Evolutionary conservation across 2,888 invertebrate genomes (phyloP).

Genomic region (Pteria penguin): DNA sequence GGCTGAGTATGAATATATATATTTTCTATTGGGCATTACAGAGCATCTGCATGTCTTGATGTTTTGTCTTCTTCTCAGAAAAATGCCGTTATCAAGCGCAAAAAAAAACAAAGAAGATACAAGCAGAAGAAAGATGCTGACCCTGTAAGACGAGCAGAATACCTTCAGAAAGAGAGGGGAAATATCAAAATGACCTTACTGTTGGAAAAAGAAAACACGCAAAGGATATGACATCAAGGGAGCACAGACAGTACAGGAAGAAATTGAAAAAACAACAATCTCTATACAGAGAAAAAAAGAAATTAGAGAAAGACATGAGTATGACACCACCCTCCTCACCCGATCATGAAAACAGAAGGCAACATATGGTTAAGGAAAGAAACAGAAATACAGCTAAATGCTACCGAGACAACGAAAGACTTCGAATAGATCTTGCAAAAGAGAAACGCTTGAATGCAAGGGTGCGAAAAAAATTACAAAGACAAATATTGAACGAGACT

Average conservation of each 20-base stretch:
- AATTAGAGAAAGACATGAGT: not conserved
- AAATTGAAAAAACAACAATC: not conserved
- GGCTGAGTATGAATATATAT: too few relatives aligned
- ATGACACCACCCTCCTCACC: not conserved
- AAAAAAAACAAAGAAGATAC: too few relatives aligned
- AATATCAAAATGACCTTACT: not conserved
- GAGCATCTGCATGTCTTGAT: too few relatives aligned
- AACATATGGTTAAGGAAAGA: not conserved
- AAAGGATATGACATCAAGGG: not conserved
- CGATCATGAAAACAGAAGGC: not conserved
- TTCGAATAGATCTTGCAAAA: not conserved
- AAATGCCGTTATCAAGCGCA: too few relatives aligned
- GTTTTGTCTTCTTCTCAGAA: too few relatives aligned
- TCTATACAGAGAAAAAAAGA: not conserved
- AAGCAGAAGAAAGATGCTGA: too few relatives aligned
- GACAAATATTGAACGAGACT: not conserved
- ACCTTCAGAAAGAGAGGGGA: not conserved
- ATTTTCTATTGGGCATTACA: too few relatives aligned
- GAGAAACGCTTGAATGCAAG: not conserved
- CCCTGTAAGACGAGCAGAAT: not conserved
- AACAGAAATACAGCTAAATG: not conserved
- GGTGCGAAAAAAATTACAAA: not conserved
- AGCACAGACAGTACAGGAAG: not conserved
- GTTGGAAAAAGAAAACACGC: not conserved
- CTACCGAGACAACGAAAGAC: not conserved